Percentiles rank a stretch among this genome's conserved stretches.
Conservation (phyloP, 1,140 invertebrate species). For the Drosophila kurseongensis region DNA sequence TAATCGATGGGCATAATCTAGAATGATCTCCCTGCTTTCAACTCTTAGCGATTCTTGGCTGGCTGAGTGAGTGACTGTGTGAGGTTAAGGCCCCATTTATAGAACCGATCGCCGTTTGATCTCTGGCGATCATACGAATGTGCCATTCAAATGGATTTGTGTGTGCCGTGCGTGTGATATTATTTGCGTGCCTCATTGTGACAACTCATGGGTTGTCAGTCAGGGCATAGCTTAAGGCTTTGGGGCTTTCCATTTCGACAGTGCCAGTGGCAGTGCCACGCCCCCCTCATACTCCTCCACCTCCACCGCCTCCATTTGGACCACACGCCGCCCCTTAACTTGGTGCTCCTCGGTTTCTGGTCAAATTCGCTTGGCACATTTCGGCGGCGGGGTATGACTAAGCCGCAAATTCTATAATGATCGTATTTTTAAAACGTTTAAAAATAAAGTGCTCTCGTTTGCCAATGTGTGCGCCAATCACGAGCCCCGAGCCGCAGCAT, state of each 20-base stretch:
- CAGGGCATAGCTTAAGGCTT: constrained; percentile 26
- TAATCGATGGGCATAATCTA: constrained; percentile 7
- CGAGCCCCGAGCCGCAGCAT: constrained; percentile 46
- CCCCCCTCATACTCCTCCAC: not conserved
- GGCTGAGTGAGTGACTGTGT: not conserved
- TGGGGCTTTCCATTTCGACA: constrained; percentile 12
- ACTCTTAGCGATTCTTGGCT: constrained; percentile 1
- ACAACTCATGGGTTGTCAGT: constrained; percentile 24
- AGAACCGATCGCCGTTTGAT: constrained; percentile 24
- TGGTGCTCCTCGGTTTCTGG: constrained; percentile 37
- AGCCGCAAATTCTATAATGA: constrained; percentile 78
- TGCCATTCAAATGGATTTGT: constrained; percentile 8
- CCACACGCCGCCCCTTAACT: not conserved
- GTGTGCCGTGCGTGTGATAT: not conserved
- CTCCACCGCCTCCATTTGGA: not conserved
- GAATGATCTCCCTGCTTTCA: constrained; percentile 9
- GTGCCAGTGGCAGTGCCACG: not conserved
- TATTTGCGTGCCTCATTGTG: constrained; percentile 19
- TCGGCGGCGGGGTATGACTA: constrained; percentile 65
- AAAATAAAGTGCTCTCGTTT: constrained; percentile 83
- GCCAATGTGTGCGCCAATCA: constrained; percentile 81
- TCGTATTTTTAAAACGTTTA: constrained; percentile 81
- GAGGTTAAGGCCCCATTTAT: constrained; percentile 12
- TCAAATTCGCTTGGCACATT: constrained; percentile 64
- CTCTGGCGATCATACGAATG: constrained; percentile 17